A percentile compares a stretch with the other conserved stretches of the same genome.
These are phyloP conservation scores for Petrosia ficiformis DNA, from an alignment of 37 sponge, comb jelly and placozoan genomes.

Conservation along the genomic window DNA sequence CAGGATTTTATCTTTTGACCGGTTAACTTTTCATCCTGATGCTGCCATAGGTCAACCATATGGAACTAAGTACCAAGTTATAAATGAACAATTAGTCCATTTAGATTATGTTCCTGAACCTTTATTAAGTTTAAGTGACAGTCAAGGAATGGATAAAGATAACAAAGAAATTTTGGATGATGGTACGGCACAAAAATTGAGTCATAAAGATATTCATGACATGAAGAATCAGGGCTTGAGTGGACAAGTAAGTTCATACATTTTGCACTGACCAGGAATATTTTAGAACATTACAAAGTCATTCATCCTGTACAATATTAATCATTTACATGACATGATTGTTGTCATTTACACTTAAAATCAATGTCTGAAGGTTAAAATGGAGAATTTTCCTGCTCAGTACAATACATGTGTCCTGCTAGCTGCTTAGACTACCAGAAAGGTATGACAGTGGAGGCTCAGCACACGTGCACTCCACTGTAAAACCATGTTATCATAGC, in stretches of 20 bases:
- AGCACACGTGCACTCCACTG: no score
- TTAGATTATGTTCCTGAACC: not conserved
- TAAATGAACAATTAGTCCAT: constrained; percentile 8
- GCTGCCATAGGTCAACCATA: constrained; percentile 35
- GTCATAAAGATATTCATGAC: constrained; percentile 34
- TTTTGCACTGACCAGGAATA: not conserved
- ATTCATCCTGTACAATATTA: no score
- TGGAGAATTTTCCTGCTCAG: no score
- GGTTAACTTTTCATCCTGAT: constrained; percentile 34
- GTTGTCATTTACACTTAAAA: no score
- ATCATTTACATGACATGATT: no score
- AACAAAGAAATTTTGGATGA: constrained; percentile 47
- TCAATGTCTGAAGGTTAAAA: no score
- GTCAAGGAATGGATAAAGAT: constrained; percentile 23
- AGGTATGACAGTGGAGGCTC: no score
- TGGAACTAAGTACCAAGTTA: constrained; percentile 51
- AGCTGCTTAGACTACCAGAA: no score
- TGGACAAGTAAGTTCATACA: constrained; percentile 34
- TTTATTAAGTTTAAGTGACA: not conserved
- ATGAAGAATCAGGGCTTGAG: constrained; percentile 48
- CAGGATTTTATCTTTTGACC: no score
- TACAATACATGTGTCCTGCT: no score
- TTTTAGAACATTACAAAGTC: not conserved
- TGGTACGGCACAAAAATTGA: constrained; percentile 44
- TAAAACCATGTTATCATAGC: no score